Evolutionary conservation across 2,113 vertebrate species (phyloP).

Genomic region (Scalopus aquaticus): DNA sequence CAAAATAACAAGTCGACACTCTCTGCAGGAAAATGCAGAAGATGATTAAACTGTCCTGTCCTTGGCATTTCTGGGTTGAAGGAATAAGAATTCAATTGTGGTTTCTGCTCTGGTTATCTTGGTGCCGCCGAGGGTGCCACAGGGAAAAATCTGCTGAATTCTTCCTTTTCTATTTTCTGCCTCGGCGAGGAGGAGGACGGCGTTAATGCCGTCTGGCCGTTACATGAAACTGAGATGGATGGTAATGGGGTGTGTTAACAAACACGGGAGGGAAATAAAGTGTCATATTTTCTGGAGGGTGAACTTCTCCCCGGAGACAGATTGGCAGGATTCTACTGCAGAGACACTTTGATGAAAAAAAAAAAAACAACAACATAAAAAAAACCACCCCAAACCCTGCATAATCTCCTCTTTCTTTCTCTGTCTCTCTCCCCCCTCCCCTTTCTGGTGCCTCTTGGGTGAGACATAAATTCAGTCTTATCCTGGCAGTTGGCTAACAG

Average conservation of each 20-base stretch:
- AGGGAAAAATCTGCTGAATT: conserved; percentile 66
- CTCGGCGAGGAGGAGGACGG: conserved; percentile 23
- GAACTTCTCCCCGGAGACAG: conserved; percentile 65
- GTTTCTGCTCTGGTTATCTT: conserved; percentile 61
- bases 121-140: conserved; percentile 22
- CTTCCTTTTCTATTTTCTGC: conserved; percentile 76
- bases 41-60: neutral
- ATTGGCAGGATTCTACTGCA: conserved; percentile 34
- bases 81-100: conserved; percentile 42
- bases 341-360: conserved; percentile 52
- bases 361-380: neutral
- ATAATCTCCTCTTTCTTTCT: neutral
- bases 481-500: neutral
- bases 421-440: neutral
- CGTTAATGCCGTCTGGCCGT: conserved; percentile 72
- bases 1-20: conserved; percentile 60
- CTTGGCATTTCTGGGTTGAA: conserved; percentile 47
- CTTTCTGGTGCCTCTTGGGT: conserved; percentile 37
- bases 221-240: conserved; percentile 67
- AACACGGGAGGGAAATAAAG: conserved; percentile 77
- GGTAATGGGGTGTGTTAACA: conserved; percentile 73
- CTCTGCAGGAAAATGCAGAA: conserved; percentile 43
- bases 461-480: conserved; percentile 47
- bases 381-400: neutral
- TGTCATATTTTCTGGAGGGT: conserved; percentile 78